Conservation (phyloP, 2,888 invertebrate genomes). For the Drosophila phalerata region DNA sequence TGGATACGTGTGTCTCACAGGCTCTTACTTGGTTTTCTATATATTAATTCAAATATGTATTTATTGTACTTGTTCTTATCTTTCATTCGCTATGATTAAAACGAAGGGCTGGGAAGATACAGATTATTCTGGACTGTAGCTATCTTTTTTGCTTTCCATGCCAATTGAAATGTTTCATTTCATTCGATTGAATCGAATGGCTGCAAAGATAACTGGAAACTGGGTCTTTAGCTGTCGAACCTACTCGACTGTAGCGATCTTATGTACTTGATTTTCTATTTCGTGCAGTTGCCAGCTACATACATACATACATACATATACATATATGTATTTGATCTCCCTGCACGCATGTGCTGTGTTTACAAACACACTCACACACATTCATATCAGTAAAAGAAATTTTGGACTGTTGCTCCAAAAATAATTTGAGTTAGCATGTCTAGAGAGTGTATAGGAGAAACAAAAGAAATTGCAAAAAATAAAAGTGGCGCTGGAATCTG, state of each 20-base stretch:
- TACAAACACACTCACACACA: constrained; percentile 5
- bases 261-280: background rate
- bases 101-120: background rate
- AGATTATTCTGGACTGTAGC: background rate
- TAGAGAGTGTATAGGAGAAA: constrained; percentile 18
- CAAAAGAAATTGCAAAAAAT: constrained; percentile 27
- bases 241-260: background rate
- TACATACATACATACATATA: too few species aligned
- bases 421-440: background rate
- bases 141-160: background rate
- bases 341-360: constrained; percentile 9
- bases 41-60: too few species aligned
- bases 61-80: too few species aligned
- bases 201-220: background rate
- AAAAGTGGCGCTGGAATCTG: constrained; percentile 30
- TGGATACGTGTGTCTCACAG: too few species aligned
- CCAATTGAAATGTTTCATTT: too few species aligned
- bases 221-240: background rate
- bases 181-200: background rate
- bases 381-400: constrained; percentile 21
- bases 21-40: too few species aligned
- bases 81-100: too few species aligned
- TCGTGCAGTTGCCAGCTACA: background rate
- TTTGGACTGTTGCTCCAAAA: constrained; percentile 18
- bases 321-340: background rate